These are phyloP conservation scores for Myoxocephalus aenaeus DNA, from an alignment of 2,797 vertebrate genomes.

Conservation along the genomic window DNA sequence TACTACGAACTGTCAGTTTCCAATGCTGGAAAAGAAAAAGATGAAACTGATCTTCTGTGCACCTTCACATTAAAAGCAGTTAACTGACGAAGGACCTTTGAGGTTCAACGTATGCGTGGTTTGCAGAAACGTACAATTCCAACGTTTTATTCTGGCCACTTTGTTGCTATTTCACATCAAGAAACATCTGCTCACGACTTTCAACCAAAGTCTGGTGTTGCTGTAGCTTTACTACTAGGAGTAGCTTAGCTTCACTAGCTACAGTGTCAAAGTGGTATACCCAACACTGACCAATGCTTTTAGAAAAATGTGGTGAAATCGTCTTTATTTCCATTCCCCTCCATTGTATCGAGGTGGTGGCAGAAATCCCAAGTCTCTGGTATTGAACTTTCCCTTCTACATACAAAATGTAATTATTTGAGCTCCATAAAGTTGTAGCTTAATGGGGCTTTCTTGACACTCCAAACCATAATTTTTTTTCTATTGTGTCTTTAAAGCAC, in stretches of 20 bases:
- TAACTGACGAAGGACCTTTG: too few species aligned
- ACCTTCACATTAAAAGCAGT: too few species aligned
- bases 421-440: background rate
- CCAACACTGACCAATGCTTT: background rate
- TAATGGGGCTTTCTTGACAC: background rate
- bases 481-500: background rate
- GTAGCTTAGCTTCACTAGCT: background rate
- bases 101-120: background rate
- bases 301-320: background rate
- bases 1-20: too few species aligned
- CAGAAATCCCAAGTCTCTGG: background rate
- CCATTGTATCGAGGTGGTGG: background rate
- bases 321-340: background rate
- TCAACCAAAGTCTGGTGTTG: background rate
- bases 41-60: too few species aligned
- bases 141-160: background rate
- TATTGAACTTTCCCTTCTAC: background rate
- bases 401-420: background rate
- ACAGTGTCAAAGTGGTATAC: background rate
- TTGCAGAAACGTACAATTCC: background rate
- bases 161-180: background rate
- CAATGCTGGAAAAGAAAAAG: too few species aligned
- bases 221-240: background rate
- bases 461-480: background rate
- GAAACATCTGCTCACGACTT: background rate